Base-by-base conservation (phyloP, 37 sponge, comb jelly and placozoan genomes). In the Aplysina aerophoba region DNA sequence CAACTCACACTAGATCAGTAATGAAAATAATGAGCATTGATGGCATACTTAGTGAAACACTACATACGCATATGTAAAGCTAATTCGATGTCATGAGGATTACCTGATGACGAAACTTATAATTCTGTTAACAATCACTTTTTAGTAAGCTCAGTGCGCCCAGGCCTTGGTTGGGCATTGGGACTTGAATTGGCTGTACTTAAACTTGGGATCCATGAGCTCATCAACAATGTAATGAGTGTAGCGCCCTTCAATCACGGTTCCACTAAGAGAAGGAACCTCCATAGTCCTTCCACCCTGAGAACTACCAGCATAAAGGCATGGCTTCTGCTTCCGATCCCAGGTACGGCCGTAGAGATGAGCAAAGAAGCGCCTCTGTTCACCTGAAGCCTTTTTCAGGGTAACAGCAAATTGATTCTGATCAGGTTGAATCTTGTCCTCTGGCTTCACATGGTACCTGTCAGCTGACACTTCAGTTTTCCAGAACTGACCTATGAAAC, bases 401-500 rank as follows among this genome's bases (percentile, higher is more conserved):
- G 91, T 90, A 27, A 93, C 73, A 22, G 87, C 82, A 41, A 66
- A 90, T 39, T 84, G 74, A 31, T 27, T 57, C 17, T 73, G 20
- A 1, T 19, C 24, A 0, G 69, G 73, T 30, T 24, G 50, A 19
- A 55, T 35, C 3, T 40, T 38, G 24, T 34, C 60, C 41, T 67
- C 25, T 4, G 56, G 62, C 37, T 72, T 61, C 1, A 75, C 81
- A n/a, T 81, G 86, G 67, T 83, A 89, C 5, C 15, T 33, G 13
- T 39, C 58, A 17, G 87, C 87, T 39, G 36, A 33, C 0, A 93
- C 82, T 34, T 84, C 87, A 16, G 85, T 54, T 50, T 93, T 93
- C 90, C 91, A 93, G 90, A 93, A 93, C 67, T 93, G 94, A 85
- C 90, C 94, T 93, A 41, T 6, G 40, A 15, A 75, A 19, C 50